Evolutionary conservation across 2,888 invertebrate species (phyloP), one percentile per base, ranked within the genome.

Genomic region (Sialis fuliginosa): DNA sequence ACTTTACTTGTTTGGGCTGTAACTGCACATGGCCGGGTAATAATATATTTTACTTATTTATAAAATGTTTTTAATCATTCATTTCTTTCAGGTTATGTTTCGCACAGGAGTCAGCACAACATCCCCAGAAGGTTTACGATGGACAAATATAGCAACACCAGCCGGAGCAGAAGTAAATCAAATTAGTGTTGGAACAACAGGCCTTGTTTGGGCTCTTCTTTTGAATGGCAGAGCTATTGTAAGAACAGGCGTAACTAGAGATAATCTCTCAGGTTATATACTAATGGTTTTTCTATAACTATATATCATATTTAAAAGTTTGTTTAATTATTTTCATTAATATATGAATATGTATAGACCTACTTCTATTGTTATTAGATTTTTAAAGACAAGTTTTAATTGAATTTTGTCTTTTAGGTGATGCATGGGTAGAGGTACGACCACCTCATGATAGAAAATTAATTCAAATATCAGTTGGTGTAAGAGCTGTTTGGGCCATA

Each of bases 1-100:
- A 77, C 76, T 37, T 71, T 90, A 56, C 69, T 83, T 49, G 91
- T 95, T 6, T 95, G 93, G 93, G 87, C 90, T 7, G 86, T 93
- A 46, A 93, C 93, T 32, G 84, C 91, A 33, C 83, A 89, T 60
- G 92, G 92, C 46, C 70, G 90, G 59, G 87, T 83, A 32, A 39
- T 41, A 45, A 33, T 46, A 12, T 30, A 10, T 49, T 39, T 41
- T 37, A 12, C 12, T 10, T 6, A 6, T 5, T 37, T 10, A 37
- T 6, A 37, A 6, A 37, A 37, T 8, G 7, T 31, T 31, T 42
- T 31, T 22, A 31, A 42, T 9, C 8, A 22, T 44, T 6, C 22
- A 22, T 42, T 44, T 42, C 51, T 37, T 58, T n/a, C 52, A 81
- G 80, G 75, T 90, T 31, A 87, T 91, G 83, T 87, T 82, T 58